Evolutionary conservation across 2,888 invertebrate species (phyloP).

Genomic region (Lasioglossum leucozonium): DNA sequence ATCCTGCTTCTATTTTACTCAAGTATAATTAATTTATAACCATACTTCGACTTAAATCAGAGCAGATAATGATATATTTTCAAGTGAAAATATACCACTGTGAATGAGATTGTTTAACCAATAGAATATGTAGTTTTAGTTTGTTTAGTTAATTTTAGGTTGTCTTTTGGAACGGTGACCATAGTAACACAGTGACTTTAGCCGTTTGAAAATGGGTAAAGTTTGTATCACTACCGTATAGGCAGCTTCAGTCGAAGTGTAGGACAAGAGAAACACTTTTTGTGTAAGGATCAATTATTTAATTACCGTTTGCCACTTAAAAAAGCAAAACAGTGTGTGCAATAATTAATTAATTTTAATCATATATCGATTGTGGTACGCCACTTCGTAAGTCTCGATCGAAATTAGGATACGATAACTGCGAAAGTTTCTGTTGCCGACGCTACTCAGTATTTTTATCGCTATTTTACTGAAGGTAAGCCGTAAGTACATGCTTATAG

Average conservation of each 20-base stretch:
- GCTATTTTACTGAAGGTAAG: slow-evolving; percentile 66
- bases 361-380: slow-evolving; percentile 57
- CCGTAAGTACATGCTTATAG: neutral
- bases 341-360: slow-evolving; percentile 15
- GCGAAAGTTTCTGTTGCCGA: slow-evolving; percentile 57
- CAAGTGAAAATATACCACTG: neutral
- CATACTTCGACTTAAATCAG: neutral
- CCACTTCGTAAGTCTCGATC: slow-evolving; percentile 62
- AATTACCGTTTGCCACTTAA: slow-evolving; percentile 4
- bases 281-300: slow-evolving; percentile 19
- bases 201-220: slow-evolving; percentile 29
- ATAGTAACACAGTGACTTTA: slow-evolving; percentile 52
- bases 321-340: neutral
- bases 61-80: slow-evolving; percentile 2
- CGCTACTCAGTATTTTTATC: slow-evolving; percentile 61
- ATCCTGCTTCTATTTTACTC: neutral
- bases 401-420: slow-evolving; percentile 62
- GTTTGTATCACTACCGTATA: slow-evolving; percentile 33
- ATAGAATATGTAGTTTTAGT: neutral
- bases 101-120: slow-evolving; percentile 23
- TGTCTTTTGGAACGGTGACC: slow-evolving; percentile 43
- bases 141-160: slow-evolving; percentile 20
- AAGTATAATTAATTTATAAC: neutral
- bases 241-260: slow-evolving; percentile 30
- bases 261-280: slow-evolving; percentile 20